Evolutionary conservation across 2,888 invertebrate species (phyloP).

Genomic region (Xanthorhoe designata): DNA sequence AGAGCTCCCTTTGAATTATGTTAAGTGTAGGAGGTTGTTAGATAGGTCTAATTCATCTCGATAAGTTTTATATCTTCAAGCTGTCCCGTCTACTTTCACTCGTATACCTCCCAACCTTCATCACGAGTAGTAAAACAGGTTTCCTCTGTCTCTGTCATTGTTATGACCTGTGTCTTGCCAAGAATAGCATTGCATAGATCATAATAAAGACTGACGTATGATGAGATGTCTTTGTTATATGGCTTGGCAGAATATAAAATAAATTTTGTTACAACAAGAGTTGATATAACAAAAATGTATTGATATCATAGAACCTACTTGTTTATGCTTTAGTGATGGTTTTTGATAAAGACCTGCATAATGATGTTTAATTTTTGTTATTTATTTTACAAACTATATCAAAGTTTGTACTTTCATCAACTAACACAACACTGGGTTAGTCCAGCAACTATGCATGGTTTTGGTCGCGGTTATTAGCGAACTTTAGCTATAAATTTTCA

Average conservation of each 20-base stretch:
- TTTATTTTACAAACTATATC: neutral
- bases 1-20: slow-evolving; percentile 43
- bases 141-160: slow-evolving; percentile 50
- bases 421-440: slow-evolving; percentile 9
- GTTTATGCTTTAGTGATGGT: neutral
- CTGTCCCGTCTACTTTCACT: slow-evolving; percentile 57
- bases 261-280: neutral
- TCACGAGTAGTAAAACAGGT: slow-evolving; percentile 55
- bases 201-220: slow-evolving; percentile 18
- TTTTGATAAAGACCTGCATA: neutral
- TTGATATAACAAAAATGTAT: too few species aligned
- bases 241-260: neutral
- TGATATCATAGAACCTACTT: too few species aligned
- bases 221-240: slow-evolving; percentile 15
- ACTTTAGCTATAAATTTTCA: slow-evolving; percentile 23
- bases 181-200: slow-evolving; percentile 24
- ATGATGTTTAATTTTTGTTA: neutral
- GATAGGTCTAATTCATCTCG: slow-evolving; percentile 40
- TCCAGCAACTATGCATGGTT: slow-evolving; percentile 4
- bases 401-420: neutral
- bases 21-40: slow-evolving; percentile 29
- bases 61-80: slow-evolving; percentile 43
- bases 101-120: slow-evolving; percentile 59
- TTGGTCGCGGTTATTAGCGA: slow-evolving; percentile 16
- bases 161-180: slow-evolving; percentile 39